A percentile compares a stretch with the other conserved stretches of the same genome.
These are phyloP conservation scores for Pogona vitticeps DNA, from an alignment of 2,113 vertebrate genomes.

Conservation along the genomic window DNA sequence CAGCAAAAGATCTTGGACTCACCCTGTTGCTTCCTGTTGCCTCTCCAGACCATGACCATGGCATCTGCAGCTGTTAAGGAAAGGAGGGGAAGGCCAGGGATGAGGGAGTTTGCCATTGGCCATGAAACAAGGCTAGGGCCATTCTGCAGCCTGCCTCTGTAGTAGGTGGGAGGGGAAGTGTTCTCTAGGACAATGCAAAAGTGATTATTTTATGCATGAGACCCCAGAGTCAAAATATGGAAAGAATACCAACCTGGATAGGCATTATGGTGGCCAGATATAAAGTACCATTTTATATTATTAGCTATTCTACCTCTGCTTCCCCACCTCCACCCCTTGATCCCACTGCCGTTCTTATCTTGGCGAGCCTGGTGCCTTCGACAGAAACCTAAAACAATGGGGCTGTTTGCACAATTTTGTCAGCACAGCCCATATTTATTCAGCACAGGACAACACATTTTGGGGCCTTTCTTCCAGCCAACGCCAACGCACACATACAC, in stretches of 20 bases:
- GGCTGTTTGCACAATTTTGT: background rate
- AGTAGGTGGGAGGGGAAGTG: background rate
- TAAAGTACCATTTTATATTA: too few species aligned
- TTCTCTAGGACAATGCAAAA: background rate
- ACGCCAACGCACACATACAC: background rate
- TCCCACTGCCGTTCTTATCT: background rate
- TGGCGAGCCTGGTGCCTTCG: background rate
- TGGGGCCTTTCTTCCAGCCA: conserved; percentile 46
- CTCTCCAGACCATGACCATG: background rate
- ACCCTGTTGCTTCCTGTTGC: background rate
- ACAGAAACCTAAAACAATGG: background rate
- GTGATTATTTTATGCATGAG: too few species aligned
- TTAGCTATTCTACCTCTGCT: background rate
- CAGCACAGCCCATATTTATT: background rate
- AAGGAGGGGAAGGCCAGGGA: background rate
- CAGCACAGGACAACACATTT: conserved; percentile 28
- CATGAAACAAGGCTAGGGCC: background rate
- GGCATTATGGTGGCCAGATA: background rate
- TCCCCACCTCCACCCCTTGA: background rate
- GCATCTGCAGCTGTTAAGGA: background rate
- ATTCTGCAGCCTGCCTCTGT: background rate
- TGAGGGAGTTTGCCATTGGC: too few species aligned
- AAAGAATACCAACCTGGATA: background rate
- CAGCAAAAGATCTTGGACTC: background rate
- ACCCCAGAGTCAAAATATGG: background rate